Evolutionary conservation across 2,888 invertebrate species (phyloP).

Genomic region (Pachycephus smyrnensis): DNA sequence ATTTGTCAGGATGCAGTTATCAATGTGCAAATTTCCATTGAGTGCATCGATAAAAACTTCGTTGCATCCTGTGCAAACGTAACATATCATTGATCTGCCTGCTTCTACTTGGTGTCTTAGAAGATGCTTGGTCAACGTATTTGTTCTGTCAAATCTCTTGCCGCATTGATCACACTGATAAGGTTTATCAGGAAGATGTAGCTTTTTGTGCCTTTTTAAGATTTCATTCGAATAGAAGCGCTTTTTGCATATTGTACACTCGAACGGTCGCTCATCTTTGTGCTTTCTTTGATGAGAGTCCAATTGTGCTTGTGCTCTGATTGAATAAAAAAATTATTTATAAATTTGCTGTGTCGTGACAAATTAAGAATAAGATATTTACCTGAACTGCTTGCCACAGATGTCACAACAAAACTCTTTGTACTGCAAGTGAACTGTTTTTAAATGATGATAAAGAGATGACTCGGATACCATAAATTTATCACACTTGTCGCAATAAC

Average conservation of each 20-base stretch:
- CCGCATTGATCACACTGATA: slow-evolving; percentile 25
- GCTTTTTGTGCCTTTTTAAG: slow-evolving; percentile 26
- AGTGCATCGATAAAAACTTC: slow-evolving; percentile 17
- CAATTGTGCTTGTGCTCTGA: slow-evolving; percentile 25
- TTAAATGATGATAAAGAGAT: slow-evolving; percentile 17
- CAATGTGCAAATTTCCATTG: background rate
- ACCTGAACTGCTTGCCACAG: slow-evolving; percentile 33
- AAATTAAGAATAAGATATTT: background rate
- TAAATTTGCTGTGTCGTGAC: background rate
- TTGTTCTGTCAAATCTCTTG: slow-evolving; percentile 20
- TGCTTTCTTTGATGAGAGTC: slow-evolving; percentile 31
- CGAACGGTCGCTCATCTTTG: slow-evolving; percentile 33
- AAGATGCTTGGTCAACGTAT: slow-evolving; percentile 22
- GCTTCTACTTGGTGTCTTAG: slow-evolving; percentile 20
- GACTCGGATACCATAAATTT: slow-evolving; percentile 21
- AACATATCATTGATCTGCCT: slow-evolving; percentile 10
- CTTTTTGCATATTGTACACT: slow-evolving; percentile 33
- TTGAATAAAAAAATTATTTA: background rate
- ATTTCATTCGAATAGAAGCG: slow-evolving; percentile 34
- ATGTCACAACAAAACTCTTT: slow-evolving; percentile 29
- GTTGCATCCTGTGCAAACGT: slow-evolving; percentile 20
- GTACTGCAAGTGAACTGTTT: slow-evolving; percentile 20
- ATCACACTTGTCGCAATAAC: slow-evolving; percentile 24
- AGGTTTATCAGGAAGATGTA: slow-evolving; percentile 23
- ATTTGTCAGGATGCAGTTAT: slow-evolving; percentile 4